phyloP scores from a whole-genome alignment of 1,140 invertebrate species.

The Ceratina calcarata region DNA sequence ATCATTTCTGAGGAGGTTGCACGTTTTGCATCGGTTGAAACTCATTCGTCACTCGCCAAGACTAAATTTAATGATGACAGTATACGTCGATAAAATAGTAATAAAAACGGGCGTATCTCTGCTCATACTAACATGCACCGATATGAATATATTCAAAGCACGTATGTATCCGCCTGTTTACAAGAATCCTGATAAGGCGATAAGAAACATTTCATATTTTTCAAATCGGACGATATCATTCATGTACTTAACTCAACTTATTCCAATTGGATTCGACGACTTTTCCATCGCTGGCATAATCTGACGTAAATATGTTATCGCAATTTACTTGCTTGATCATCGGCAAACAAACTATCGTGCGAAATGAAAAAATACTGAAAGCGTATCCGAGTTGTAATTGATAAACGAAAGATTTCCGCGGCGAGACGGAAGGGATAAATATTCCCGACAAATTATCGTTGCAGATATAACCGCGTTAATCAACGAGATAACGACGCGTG shows the following conservation, averaged over 20 bases:
- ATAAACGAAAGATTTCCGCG: neutral
- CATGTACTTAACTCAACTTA: neutral
- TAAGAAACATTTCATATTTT: conserved; percentile 1
- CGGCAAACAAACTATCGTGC: too few species aligned
- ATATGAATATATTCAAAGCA: conserved; percentile 20
- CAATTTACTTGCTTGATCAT: too few species aligned
- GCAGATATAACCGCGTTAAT: conserved; percentile 30
- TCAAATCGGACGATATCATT: neutral
- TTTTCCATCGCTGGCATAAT: neutral
- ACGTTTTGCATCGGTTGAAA: neutral
- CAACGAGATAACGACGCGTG: conserved; percentile 36
- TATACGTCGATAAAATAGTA: neutral
- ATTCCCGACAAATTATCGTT: conserved; percentile 45
- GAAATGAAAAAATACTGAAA: neutral
- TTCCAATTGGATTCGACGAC: conserved; percentile 13
- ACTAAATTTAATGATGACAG: conserved; percentile 40
- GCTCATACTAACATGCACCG: neutral
- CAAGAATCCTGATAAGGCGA: conserved; percentile 40
- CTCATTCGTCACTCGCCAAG: conserved; percentile 1
- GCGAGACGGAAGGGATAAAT: conserved; percentile 43
- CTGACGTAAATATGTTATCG: too few species aligned
- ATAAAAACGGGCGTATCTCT: conserved; percentile 25
- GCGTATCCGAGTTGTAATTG: neutral
- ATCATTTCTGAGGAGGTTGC: neutral
- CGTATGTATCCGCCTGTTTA: conserved; percentile 18